Base-by-base conservation (phyloP, 2,113 vertebrate species). In the Sorex araneus region DNA sequence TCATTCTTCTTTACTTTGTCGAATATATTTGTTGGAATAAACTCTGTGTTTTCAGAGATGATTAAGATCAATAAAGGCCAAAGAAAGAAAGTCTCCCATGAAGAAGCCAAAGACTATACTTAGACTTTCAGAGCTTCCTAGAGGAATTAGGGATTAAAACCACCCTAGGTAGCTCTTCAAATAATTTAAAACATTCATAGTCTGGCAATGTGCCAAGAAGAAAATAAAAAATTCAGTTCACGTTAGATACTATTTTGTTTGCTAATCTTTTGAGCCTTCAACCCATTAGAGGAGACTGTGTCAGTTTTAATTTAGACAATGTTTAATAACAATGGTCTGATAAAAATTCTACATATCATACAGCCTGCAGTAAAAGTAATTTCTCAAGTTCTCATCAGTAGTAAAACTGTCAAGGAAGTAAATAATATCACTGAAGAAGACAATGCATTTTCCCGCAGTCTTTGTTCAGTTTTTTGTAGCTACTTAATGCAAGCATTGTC, bases 191-290 rank as follows among this genome's bases (percentile, higher is more conserved):
- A 90, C 5, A 76, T 93, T 87, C 50, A 77, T 73, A 30, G 4
- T 57, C 79, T 69, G 34, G 30, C 66, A 50, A 2, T 30, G 11
- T 90, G 1, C 34, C 18, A 81, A 84, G 32, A 45, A 80, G 32
- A 93, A 87, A 43, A 16, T 64, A 7, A 84, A 81, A 90, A 84
- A 94, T 86, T 77, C 16, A 78, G 30, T 43, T 83, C n/a, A 87
- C 36, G 19, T 3, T 80, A 1, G 2, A 89, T 82, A 28, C 8
- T 15, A 70, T 87, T 90, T 47, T 75, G 32, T 87, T 92, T 87
- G 73, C 50, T 94, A 89, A 84, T 92, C 76, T 92, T 92, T 89
- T 93, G 36, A 94, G 90, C 76, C 93, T 77, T 93, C 54, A 84
- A 1, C 4, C 30, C 69, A 70, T 92, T 95, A 83, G 91, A 94